Evolutionary conservation across 2,888 invertebrate genomes (phyloP).

Genomic region (Herminia tarsipennalis): DNA sequence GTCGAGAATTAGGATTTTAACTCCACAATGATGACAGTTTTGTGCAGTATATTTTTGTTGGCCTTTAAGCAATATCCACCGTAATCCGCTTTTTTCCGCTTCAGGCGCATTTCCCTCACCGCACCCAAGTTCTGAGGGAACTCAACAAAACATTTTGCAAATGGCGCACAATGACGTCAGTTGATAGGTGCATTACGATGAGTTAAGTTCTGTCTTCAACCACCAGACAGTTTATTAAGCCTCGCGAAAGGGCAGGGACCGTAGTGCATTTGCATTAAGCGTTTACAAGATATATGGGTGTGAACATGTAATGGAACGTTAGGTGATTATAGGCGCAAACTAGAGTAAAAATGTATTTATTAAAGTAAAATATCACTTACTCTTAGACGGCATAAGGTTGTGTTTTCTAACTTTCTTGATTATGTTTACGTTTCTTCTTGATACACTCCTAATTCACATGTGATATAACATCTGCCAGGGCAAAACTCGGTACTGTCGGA

Average conservation of each 20-base stretch:
- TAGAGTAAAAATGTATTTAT: too few relatives aligned
- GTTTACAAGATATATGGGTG: not conserved
- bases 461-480: too few relatives aligned
- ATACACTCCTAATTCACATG: too few relatives aligned
- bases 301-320: not conserved
- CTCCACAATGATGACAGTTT: too few relatives aligned
- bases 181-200: conserved; percentile 71
- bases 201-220: conserved; percentile 48
- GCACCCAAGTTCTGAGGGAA: conserved; percentile 19
- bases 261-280: conserved; percentile 10
- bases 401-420: too few relatives aligned
- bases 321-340: not conserved
- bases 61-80: too few relatives aligned
- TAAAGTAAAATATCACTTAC: too few relatives aligned
- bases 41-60: too few relatives aligned
- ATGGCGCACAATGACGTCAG: conserved; percentile 66
- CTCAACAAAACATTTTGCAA: conserved; percentile 59
- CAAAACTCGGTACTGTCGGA: too few relatives aligned
- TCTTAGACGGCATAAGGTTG: too few relatives aligned
- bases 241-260: conserved; percentile 13
- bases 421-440: too few relatives aligned
- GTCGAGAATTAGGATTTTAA: too few relatives aligned
- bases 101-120: conserved; percentile 7
- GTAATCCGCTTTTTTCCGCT: not conserved
- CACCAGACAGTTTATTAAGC: conserved; percentile 50